Evolutionary conservation across 2,113 vertebrate species (phyloP), one percentile per base, ranked within the genome.

Genomic region (Nothocercus nigrocapillus): DNA sequence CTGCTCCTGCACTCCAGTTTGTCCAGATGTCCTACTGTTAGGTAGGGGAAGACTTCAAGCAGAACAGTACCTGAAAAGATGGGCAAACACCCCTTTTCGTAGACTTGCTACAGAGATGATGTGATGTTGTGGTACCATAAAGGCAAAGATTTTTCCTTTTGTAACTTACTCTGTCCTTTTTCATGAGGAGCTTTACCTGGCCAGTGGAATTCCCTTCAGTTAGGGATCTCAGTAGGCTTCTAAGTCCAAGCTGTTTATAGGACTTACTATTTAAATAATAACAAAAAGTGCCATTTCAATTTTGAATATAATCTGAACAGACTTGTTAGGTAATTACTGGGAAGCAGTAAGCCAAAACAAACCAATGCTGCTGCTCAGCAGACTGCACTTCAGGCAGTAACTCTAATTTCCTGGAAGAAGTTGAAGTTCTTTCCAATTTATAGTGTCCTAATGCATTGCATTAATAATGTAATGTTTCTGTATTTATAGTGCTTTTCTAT

Each of bases 1-100:
- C 93, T 89, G 95, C 82, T 87, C 7, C 78, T 94, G 44, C 54
- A 4, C 73, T 58, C 82, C 74, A 73, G n/a, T 61, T 95, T 78
- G 13, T 45, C 45, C 28, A 10, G 34, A 12, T 27, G 51, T 40
- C 30, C 56, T 78, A 9, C 45, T 73, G 64, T 73, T 68, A 82
- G 11, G 42, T 19, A 45, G 62, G 72, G 32, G 28, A 80, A 85
- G 80, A 24, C 38, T 85, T 90, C 44, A 56, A 36, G 51, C 45
- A 45, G 56, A 81, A 70, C 24, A 22, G 20, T 66, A 70, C 25
- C 21, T 34, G 36, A 45, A 75, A 75, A 70, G 22, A 49, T 24
- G 5, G 34, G 67, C 76, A 2, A 70, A 73, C 70, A 14, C 14
- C 7, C 63, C 2, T 38, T 30, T 85, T 73, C 21, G 3, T 53